Evolutionary conservation across 2,113 vertebrate species (phyloP).

Genomic region (Leucopsar rothschildi): DNA sequence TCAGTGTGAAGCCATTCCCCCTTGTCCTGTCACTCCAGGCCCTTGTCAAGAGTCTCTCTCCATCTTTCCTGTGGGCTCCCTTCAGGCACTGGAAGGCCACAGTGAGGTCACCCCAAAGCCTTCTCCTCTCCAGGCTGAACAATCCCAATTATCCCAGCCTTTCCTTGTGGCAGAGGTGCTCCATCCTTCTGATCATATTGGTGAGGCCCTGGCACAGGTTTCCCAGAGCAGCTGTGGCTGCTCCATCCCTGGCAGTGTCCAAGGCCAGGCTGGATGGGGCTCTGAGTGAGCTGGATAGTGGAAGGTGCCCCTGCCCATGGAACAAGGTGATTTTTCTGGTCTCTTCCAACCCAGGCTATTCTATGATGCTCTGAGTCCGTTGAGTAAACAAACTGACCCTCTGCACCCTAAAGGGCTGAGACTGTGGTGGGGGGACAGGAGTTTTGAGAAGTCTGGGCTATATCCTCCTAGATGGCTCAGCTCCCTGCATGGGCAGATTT

Average conservation of each 20-base stretch:
- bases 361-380: background rate
- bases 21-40: too few species aligned
- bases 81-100: background rate
- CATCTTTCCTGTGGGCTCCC: background rate
- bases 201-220: background rate
- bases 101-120: background rate
- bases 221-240: background rate
- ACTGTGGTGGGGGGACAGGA: background rate
- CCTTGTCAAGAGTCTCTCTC: background rate
- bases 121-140: background rate
- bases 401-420: background rate
- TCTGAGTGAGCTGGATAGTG: background rate
- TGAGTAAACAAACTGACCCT: background rate
- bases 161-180: rapidly evolving
- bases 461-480: background rate
- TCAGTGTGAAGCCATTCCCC: too few species aligned
- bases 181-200: background rate
- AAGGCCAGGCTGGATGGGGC: background rate
- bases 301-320: background rate
- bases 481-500: background rate
- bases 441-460: background rate
- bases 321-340: background rate
- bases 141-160: background rate
- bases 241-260: background rate
- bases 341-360: background rate